A percentile compares a stretch with the other conserved stretches of the same genome.
Evolutionary conservation across 2,797 vertebrate species (phyloP).

Genomic region (Psittacula echo): DNA sequence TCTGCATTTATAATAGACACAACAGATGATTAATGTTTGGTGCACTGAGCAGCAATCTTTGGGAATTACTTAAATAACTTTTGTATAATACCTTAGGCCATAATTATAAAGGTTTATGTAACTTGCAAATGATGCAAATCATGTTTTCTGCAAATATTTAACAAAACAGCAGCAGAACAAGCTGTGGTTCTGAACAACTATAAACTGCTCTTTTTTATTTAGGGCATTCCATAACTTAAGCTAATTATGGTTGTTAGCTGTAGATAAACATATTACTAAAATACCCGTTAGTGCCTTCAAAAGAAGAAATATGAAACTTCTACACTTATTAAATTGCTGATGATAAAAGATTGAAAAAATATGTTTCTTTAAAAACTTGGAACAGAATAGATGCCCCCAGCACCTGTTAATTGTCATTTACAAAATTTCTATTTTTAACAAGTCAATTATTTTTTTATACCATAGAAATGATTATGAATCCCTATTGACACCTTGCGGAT

Average conservation of each 20-base stretch:
- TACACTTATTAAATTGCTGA: slow-evolving; percentile 39
- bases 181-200: slow-evolving; percentile 42
- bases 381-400: slow-evolving; percentile 19
- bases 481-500: not conserved
- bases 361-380: slow-evolving; percentile 39
- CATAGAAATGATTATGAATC: not conserved
- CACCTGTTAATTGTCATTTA: slow-evolving; percentile 28
- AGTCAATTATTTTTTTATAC: not conserved
- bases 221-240: slow-evolving; percentile 61
- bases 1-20: slow-evolving; percentile 68
- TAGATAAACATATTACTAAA: slow-evolving; percentile 69
- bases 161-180: slow-evolving; percentile 66
- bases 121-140: slow-evolving; percentile 74
- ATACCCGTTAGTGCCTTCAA: slow-evolving; percentile 55
- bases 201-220: slow-evolving; percentile 67
- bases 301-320: slow-evolving; percentile 41
- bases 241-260: slow-evolving; percentile 72
- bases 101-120: slow-evolving; percentile 77
- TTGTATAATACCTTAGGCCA: slow-evolving; percentile 71
- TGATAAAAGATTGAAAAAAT: slow-evolving; percentile 36
- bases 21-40: slow-evolving; percentile 74
- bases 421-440: slow-evolving; percentile 22
- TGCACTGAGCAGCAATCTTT: slow-evolving; percentile 54
- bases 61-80: slow-evolving; percentile 78
- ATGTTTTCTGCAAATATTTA: slow-evolving; percentile 76